Conservation (phyloP, 1,140 invertebrate species). For the Neuroterus valhalla region DNA sequence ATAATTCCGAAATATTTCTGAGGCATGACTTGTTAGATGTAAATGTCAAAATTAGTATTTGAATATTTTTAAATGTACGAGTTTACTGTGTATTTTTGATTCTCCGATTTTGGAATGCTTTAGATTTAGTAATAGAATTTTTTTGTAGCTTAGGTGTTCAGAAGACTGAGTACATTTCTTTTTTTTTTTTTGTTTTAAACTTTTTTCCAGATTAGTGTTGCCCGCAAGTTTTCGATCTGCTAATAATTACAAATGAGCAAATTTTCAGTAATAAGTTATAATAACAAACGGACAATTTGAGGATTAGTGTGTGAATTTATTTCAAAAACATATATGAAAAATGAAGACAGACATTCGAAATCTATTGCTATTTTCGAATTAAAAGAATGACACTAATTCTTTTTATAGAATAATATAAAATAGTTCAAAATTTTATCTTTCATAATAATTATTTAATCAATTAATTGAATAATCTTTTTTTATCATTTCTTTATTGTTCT, state of each 20-base stretch:
- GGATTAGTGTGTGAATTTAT: neutral
- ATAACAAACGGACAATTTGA: neutral
- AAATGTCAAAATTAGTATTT: slow-evolving; percentile 8
- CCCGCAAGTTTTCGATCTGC: no score
- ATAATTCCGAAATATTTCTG: neutral
- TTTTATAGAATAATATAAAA: no score
- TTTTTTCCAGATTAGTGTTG: no score
- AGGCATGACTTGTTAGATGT: slow-evolving; percentile 2
- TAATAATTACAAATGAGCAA: no score
- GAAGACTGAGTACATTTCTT: neutral
- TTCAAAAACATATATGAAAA: neutral
- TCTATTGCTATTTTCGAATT: neutral
- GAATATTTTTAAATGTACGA: neutral
- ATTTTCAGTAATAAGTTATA: no score
- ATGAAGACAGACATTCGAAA: neutral
- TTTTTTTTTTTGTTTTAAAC: neutral
- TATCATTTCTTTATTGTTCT: no score
- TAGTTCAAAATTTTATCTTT: no score
- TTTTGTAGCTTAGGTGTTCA: neutral
- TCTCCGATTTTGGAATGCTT: neutral
- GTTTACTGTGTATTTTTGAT: neutral
- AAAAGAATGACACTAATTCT: neutral
- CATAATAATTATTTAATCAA: no score
- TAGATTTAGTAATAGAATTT: slow-evolving; percentile 2
- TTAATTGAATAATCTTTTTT: no score